A percentile compares a stretch with the other conserved stretches of the same genome.
Evolutionary conservation across 2,797 vertebrate species (phyloP).

Genomic region (Glossophaga mutica): DNA sequence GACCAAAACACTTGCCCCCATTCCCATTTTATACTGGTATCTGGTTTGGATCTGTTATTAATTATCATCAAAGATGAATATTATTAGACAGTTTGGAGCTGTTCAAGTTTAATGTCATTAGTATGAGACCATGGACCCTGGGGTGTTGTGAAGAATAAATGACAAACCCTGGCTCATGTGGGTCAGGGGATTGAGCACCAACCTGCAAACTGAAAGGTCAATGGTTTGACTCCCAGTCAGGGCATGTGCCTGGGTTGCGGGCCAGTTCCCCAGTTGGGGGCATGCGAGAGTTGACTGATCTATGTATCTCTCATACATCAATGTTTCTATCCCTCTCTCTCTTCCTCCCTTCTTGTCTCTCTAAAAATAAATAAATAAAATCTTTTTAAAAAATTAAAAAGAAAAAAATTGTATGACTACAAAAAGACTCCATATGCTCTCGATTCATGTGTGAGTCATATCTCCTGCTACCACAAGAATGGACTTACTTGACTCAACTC

Average conservation of each 20-base stretch:
- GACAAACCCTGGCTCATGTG: background rate
- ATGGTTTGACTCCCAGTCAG: too few relatives aligned
- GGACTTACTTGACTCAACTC: background rate
- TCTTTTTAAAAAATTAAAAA: background rate
- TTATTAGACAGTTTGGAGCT: conserved; percentile 39
- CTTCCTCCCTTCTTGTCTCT: too few relatives aligned
- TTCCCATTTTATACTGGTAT: conserved; percentile 38
- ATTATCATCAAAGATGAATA: conserved; percentile 22
- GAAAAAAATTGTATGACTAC: conserved; percentile 36
- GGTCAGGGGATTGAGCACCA: too few relatives aligned
- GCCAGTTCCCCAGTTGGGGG: too few relatives aligned
- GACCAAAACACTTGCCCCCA: background rate
- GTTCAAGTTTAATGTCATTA: conserved; percentile 50
- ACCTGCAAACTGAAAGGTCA: too few relatives aligned
- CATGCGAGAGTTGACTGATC: too few relatives aligned
- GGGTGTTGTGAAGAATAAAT: conserved; percentile 36
- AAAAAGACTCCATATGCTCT: conserved; percentile 16
- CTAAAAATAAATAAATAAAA: too few relatives aligned
- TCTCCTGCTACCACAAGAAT: conserved; percentile 12
- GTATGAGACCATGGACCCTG: conserved; percentile 27
- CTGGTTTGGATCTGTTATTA: conserved; percentile 25
- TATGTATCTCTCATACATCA: too few relatives aligned
- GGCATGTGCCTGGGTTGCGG: too few relatives aligned
- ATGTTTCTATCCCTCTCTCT: too few relatives aligned
- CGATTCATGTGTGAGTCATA: conserved; percentile 49